Evolutionary conservation across 2,113 vertebrate species (phyloP), one percentile per base, ranked within the genome.

Genomic region (Isichthys henryi): DNA sequence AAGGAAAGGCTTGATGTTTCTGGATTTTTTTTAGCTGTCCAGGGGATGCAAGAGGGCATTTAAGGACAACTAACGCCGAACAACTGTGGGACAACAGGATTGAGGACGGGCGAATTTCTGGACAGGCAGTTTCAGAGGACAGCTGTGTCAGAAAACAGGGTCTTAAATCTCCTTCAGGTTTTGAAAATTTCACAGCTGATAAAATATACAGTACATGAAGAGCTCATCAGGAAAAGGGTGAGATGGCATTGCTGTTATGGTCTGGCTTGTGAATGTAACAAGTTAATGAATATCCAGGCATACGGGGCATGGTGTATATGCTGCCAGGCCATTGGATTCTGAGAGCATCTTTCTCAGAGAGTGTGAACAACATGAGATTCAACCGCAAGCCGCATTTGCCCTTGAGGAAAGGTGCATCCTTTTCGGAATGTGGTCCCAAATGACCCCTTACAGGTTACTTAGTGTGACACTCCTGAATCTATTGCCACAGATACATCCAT

Each of bases 381-480:
- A 48, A n/a, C 45, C 35, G 48, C 6, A 3, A n/a, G 74, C 82
- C 1, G 8, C 45, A 48, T 84, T 48, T 11, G 82, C 82, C 45
- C 82, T 84, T 84, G 82, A 48, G 82, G 48, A 84, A 23, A 23
- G 82, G 45, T 4, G 43, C 82, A 46, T 45, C 45, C 45, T 46
- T 46, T 23, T 23, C 82, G 6, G 62, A 80, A 80, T 80, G 35
- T 80, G 74, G 74, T 80, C 74, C 74, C 74, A 80, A 80, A 21
- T 80, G 74, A 43, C 82, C 45, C 82, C 45, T 84, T 84, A 84
- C 23, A 19, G 43, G 45, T 84, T 84, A 84, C 82, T 84, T 84
- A 84, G 45, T n/a, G 21, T 84, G 82, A 23, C 82, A 45, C 39
- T 46, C 43, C 21, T 23, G 82, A 84, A 48, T 45, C 39, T 84